Base-by-base conservation (phyloP, 2,113 vertebrate genomes). In the Anhinga rufa region DNA sequence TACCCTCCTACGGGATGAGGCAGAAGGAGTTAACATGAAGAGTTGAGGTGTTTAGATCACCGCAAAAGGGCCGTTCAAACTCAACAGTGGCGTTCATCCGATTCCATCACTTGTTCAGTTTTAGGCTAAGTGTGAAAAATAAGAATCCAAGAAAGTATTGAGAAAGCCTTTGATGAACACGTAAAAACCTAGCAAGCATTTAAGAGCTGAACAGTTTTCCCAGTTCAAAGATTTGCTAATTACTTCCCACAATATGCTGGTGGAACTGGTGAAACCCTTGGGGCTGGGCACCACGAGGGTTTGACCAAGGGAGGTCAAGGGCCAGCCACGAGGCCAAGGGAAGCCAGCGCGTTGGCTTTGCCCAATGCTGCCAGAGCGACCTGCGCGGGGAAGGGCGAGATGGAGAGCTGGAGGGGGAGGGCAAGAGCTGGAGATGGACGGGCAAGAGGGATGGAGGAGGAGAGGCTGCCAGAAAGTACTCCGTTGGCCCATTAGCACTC, bases 341-440 rank as follows among this genome's bases (percentile, higher is more conserved):
- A 28, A 38, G 40, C 7, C 2, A 1, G 14, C 2, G 2, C 1
- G 2, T 48, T 20, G 28, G 49, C 51, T 58, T 58, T 58, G 60
- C 60, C 40, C 82, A n/a, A 0, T 1, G 51, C 51, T 66, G 61
- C n/a, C 1, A 1, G 61, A 58, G 52, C 40, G 18, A 58, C 61
- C 42, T 22, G n/a, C 1, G 2, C 4, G 18, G 42, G 83, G 34
- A 40, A n/a, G n/a, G 60, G 34, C 4, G 13, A 49, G 83, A 48
- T 6, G 68, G 46, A 28, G 54, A 49, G 52, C 9, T 18, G 22
- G 80, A 58, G 36, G 44, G 13, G 42, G n/a, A 49, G 22, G 34
- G 42, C 55, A 18, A 60, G 72, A 28, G 72, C 28, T 7, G 55
- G 54, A 58, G n/a, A 17, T 29, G 58, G 46, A 78, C 7, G 24